Evolutionary conservation across 2,888 invertebrate species (phyloP).

Genomic region (Rhingia rostrata): DNA sequence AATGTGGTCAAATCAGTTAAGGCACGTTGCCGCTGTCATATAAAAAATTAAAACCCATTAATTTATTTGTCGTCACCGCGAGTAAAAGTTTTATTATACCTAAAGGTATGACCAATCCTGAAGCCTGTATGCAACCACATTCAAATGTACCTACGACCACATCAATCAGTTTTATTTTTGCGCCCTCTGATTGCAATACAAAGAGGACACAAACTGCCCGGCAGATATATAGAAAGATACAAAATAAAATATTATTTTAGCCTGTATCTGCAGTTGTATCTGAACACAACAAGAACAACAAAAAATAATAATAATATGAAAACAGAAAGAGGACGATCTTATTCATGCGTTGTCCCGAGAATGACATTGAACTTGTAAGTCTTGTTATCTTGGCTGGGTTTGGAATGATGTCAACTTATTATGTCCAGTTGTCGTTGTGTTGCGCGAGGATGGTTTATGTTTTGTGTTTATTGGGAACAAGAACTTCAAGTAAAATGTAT

Average conservation of each 20-base stretch:
- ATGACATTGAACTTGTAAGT: conserved; percentile 73
- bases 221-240: conserved; percentile 16
- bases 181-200: conserved; percentile 38
- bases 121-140: not conserved
- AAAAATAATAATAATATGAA: conserved; percentile 7
- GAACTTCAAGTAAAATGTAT: conserved; percentile 38
- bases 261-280: conserved; percentile 25
- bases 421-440: conserved; percentile 43
- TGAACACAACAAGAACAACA: conserved; percentile 16
- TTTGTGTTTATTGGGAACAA: conserved; percentile 44
- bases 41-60: conserved; percentile 54
- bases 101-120: too few species aligned
- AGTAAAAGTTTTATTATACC: not conserved
- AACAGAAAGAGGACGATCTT: conserved; percentile 36
- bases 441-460: conserved; percentile 48
- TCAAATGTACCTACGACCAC: conserved; percentile 18
- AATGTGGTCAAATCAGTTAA: conserved; percentile 46
- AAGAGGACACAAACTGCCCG: conserved; percentile 25
- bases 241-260: conserved; percentile 37
- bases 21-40: conserved; percentile 59
- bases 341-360: conserved; percentile 40
- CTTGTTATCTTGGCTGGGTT: conserved; percentile 62
- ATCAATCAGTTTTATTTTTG: conserved; percentile 35
- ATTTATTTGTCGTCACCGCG: conserved; percentile 51
- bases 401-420: conserved; percentile 72